Evolutionary conservation across 2,113 vertebrate genomes (phyloP).

Genomic region (Silurus meridionalis): DNA sequence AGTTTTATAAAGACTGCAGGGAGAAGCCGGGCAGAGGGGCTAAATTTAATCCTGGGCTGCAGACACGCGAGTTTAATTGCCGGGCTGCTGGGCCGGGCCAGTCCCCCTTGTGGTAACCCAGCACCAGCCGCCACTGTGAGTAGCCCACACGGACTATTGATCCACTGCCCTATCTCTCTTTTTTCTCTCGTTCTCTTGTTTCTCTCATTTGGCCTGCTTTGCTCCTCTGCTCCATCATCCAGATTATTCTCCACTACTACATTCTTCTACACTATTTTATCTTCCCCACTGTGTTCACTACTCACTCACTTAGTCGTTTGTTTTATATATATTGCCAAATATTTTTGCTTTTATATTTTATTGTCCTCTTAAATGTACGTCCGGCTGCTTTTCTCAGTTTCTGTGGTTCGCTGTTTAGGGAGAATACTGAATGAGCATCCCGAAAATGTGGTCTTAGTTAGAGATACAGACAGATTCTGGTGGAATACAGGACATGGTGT

Average conservation of each 20-base stretch:
- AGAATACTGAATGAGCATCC: slow-evolving; percentile 70
- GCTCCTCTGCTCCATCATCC: slow-evolving; percentile 18
- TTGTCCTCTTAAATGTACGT: slow-evolving; percentile 72
- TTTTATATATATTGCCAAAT: background rate
- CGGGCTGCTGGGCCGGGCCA: slow-evolving; percentile 54
- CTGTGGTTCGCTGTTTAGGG: slow-evolving; percentile 41
- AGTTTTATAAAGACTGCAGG: slow-evolving; percentile 76
- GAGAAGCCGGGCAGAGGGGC: slow-evolving; percentile 67
- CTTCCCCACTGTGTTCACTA: slow-evolving; percentile 10
- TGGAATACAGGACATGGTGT: slow-evolving; percentile 54
- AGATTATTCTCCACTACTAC: slow-evolving; percentile 10
- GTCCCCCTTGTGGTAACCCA: slow-evolving; percentile 65
- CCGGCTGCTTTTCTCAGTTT: slow-evolving; percentile 51
- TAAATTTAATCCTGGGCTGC: slow-evolving; percentile 78
- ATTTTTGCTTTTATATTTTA: slow-evolving; percentile 56
- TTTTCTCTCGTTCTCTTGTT: slow-evolving; percentile 29
- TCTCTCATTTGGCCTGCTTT: slow-evolving; percentile 15
- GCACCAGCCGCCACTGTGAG: slow-evolving; percentile 61
- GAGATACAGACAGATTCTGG: slow-evolving; percentile 67
- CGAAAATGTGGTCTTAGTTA: slow-evolving; percentile 65
- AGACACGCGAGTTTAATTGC: slow-evolving; percentile 74
- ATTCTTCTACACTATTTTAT: slow-evolving; percentile 29
- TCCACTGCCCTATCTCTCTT: slow-evolving; percentile 57
- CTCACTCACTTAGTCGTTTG: background rate
- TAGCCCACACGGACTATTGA: slow-evolving; percentile 66